These are phyloP conservation scores for Fukomys damarensis DNA, from an alignment of 2,113 vertebrate genomes.

Conservation along the genomic window DNA sequence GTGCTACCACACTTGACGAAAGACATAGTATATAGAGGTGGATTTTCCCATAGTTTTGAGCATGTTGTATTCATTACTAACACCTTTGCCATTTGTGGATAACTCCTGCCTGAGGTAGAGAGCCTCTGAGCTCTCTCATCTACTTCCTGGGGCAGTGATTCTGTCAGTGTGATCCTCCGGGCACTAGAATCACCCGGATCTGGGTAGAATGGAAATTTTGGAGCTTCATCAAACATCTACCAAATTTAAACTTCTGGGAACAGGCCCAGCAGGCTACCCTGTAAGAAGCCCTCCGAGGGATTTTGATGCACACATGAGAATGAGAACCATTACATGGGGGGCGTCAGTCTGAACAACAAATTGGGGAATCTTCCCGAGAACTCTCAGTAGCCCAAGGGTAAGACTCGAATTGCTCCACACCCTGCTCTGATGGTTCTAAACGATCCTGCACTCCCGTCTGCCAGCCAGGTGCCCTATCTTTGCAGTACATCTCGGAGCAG, in stretches of 20 bases:
- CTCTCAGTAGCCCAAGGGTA: conserved; percentile 1
- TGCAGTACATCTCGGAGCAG: neutral
- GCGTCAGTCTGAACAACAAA: neutral
- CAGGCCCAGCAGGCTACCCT: neutral
- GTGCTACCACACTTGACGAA: neutral
- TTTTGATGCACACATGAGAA: neutral
- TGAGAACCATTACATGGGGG: neutral
- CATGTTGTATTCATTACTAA: neutral
- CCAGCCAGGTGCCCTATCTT: neutral
- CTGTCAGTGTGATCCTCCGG: neutral
- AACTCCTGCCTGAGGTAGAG: neutral
- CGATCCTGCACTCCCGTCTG: neutral
- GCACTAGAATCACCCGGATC: neutral
- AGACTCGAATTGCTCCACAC: neutral
- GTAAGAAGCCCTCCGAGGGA: neutral
- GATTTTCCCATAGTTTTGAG: neutral
- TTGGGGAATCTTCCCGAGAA: neutral
- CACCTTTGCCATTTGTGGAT: neutral
- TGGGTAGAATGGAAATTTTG: neutral
- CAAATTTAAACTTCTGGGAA: neutral
- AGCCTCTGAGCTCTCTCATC: neutral
- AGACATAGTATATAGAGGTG: neutral
- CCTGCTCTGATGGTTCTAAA: neutral
- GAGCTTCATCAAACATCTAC: neutral
- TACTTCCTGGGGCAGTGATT: neutral